Base-by-base conservation (phyloP, 1,140 invertebrate genomes). In the Calliopsis andreniformis region DNA sequence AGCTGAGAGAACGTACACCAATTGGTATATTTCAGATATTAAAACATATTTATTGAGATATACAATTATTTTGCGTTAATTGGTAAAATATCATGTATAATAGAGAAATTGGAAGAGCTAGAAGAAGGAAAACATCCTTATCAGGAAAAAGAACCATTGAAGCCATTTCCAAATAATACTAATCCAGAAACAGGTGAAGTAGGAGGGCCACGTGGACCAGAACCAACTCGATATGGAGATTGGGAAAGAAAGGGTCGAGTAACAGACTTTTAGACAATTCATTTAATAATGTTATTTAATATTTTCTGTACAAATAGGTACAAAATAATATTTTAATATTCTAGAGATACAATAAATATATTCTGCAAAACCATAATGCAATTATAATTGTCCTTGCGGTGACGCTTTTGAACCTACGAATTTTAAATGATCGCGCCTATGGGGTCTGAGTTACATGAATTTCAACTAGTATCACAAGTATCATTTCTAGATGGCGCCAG, bases 221-320 rank as follows among this genome's bases (percentile, higher is more conserved):
- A 99, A 93, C 99, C 99, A 39, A 99, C 99, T 39, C 94, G 99
- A 82, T 99, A 99, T 93, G 99, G 98, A 5, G 99, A 99, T 93
- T 99, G 99, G 99, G 99, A 99, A 90, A 94, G 98, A 79, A 99
- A 99, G 93, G 99, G 99, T 71, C 93, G 98, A 88, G 98, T 99
- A 16, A 94, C 97, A 12, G 99, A 99, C 92, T 99, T 99, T 93
- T 71, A 73, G 23, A 76, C 25, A 47, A 39, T 7, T 14, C 0
- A 20, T 23, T 8, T 0, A 25, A 20, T 7, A 39, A 23, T 32
- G 28, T 16, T 51, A 49, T 42, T 20, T 35, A 49, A 35, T 53
- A 12, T 10, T 39, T 3, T 5, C n/a, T 35, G 32, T 73, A 35
- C 53, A 67, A 8, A 47, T 45, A 32, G 16, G 3, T 5, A 30